phyloP scores from a whole-genome alignment of 2,888 invertebrate species.

The Gari tellinella region DNA sequence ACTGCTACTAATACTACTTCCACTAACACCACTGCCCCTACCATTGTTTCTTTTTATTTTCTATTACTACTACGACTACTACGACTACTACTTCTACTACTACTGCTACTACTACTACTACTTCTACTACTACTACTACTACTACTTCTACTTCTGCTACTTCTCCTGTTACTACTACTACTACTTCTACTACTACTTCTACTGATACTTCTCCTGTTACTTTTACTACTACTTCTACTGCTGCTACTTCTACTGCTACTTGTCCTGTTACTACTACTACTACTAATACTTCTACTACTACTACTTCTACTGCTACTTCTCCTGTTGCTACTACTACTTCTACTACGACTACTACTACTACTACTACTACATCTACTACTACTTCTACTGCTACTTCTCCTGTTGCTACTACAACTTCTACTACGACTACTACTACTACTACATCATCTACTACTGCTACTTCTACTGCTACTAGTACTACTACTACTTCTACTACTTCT shows the following conservation, averaged over 20 bases:
- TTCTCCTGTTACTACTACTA: neutral
- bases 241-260: neutral
- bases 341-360: no score
- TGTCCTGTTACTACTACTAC: neutral
- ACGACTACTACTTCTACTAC: no score
- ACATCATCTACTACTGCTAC: neutral
- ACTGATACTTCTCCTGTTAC: no score
- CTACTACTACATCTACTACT: neutral
- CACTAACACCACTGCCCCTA: no score
- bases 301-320: neutral
- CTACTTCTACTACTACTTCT: neutral
- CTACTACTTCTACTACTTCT: neutral
- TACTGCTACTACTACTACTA: neutral
- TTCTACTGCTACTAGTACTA: neutral
- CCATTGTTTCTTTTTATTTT: neutral
- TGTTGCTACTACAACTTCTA: neutral
- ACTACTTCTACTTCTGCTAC: conserved; percentile 1
- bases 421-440: no score
- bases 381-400: neutral
- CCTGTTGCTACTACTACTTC: no score
- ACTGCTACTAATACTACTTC: no score
- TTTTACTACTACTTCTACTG: neutral
- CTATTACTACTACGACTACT: no score
- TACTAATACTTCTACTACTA: neutral
- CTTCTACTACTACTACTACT: neutral